phyloP scores from a whole-genome alignment of 2,888 invertebrate species.

The Creontiades dilutus region DNA sequence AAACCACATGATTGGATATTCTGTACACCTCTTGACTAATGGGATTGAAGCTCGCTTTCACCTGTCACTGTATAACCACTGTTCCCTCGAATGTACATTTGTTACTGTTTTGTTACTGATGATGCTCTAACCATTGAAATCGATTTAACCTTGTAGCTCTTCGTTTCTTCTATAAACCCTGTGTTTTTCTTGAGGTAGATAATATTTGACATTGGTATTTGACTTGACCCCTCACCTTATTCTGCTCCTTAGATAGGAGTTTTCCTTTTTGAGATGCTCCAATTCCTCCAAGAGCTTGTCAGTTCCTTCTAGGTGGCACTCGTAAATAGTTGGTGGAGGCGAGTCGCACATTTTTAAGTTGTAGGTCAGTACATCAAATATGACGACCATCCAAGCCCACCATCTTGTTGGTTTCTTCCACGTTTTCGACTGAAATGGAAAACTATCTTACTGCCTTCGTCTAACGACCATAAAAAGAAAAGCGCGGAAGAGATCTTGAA shows the following conservation, averaged over 20 bases:
- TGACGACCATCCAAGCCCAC: background rate
- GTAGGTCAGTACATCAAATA: background rate
- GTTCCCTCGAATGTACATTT: too few relatives aligned
- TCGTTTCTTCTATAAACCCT: too few relatives aligned
- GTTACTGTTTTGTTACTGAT: too few relatives aligned
- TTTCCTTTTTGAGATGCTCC: constrained; percentile 60
- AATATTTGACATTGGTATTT: too few relatives aligned
- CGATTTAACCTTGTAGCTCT: too few relatives aligned
- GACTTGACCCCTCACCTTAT: constrained; percentile 24
- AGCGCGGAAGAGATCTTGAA: background rate
- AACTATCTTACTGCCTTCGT: background rate
- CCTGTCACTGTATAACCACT: too few relatives aligned
- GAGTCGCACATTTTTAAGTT: background rate
- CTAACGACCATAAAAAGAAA: background rate
- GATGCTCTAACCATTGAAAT: too few relatives aligned
- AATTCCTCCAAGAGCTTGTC: constrained; percentile 50
- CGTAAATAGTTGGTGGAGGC: background rate
- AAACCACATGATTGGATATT: too few relatives aligned
- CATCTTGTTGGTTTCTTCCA: background rate
- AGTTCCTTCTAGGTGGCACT: background rate
- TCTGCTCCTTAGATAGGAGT: constrained; percentile 62
- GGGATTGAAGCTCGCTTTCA: too few relatives aligned
- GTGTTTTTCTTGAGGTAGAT: too few relatives aligned
- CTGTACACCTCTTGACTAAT: too few relatives aligned
- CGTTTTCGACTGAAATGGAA: background rate